Conservation (phyloP, 1,140 invertebrate species). For the Radopholus similis region DNA sequence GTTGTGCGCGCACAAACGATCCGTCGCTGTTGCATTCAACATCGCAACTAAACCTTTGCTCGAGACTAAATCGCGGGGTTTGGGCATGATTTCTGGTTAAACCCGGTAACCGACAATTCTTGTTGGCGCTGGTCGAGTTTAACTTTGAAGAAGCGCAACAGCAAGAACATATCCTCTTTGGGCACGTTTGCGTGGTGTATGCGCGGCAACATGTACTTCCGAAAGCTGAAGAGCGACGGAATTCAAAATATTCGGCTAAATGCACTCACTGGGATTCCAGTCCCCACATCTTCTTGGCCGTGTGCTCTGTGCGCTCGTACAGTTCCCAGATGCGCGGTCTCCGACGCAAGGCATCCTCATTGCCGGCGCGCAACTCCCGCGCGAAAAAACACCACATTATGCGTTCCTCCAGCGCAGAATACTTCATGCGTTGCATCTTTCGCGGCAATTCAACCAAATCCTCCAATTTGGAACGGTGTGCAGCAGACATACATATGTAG, state of each 20-base stretch:
- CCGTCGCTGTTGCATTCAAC: background rate
- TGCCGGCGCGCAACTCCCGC: background rate
- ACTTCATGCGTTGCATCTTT: too few species aligned
- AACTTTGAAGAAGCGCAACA: background rate
- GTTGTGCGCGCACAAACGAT: background rate
- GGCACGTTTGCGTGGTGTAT: background rate
- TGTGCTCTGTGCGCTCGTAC: background rate
- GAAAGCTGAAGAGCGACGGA: background rate
- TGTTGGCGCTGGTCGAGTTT: background rate
- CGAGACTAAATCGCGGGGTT: background rate
- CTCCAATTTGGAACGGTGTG: too few species aligned
- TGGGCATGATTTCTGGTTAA: background rate
- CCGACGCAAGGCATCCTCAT: background rate
- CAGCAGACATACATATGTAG: too few species aligned
- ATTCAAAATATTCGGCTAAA: too few species aligned
- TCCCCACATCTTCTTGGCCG: background rate
- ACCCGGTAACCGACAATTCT: background rate
- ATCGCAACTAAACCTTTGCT: background rate
- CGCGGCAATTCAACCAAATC: too few species aligned
- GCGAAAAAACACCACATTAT: slow-evolving; percentile 1
- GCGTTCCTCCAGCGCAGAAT: background rate
- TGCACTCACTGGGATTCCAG: background rate
- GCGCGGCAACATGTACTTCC: background rate
- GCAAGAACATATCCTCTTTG: background rate
- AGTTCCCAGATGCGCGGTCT: background rate